These are phyloP conservation scores for Drosophila tropicalis DNA, from an alignment of 1,140 invertebrate species.

Conservation along the genomic window DNA sequence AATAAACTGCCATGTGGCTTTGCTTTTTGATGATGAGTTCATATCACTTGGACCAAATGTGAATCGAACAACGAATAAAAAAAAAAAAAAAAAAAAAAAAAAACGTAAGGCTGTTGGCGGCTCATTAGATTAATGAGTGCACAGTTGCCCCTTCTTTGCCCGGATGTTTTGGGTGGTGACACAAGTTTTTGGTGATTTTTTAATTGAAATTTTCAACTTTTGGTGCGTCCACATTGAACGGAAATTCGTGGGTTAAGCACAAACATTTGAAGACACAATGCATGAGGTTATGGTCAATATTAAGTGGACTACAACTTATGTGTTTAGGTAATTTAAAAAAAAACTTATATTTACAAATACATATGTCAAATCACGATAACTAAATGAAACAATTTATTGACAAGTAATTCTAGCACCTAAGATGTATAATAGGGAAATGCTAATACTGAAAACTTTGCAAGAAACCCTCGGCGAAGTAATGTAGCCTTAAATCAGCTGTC, in stretches of 20 bases:
- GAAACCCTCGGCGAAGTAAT: too few species aligned
- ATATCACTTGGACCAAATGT: slow-evolving; percentile 15
- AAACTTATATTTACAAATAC: too few species aligned
- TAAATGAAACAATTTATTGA: too few species aligned
- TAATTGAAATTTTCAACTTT: slow-evolving; percentile 19
- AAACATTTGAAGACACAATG: background rate
- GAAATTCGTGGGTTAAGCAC: slow-evolving; percentile 7
- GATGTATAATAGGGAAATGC: too few species aligned
- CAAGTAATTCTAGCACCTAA: background rate
- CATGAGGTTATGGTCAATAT: background rate
- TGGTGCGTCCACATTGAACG: background rate
- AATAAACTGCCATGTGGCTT: slow-evolving; percentile 50
- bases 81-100: slow-evolving; percentile 15
- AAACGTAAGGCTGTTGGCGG: slow-evolving; percentile 10
- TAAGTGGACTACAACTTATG: background rate
- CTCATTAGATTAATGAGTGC: slow-evolving; percentile 21
- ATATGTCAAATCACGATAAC: too few species aligned
- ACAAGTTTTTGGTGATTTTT: slow-evolving; percentile 14
- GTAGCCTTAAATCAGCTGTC: too few species aligned
- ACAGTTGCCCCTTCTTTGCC: slow-evolving; percentile 6
- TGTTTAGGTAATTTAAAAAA: too few species aligned
- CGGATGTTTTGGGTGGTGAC: slow-evolving; percentile 15
- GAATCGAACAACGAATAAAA: background rate
- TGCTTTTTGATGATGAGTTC: slow-evolving; percentile 16
- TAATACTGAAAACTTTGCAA: too few species aligned